Conservation (phyloP, 2,797 vertebrate genomes). For the Morus bassanus region DNA sequence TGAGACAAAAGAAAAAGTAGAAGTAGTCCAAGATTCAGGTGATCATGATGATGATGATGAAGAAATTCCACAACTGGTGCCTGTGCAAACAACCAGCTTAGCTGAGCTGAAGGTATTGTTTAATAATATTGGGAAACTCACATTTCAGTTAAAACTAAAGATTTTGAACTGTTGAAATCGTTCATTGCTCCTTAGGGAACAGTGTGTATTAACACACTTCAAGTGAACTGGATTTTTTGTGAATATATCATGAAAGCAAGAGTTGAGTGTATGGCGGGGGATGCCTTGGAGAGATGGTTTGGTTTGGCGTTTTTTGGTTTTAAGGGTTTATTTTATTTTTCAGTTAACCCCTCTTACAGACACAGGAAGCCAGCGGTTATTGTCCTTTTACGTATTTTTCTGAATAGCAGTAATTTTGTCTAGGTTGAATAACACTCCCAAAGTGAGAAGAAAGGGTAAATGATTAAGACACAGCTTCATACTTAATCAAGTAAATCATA, state of each 20-base stretch:
- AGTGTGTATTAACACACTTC: background rate
- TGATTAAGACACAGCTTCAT: background rate
- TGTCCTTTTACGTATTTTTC: background rate
- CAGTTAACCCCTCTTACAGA: background rate
- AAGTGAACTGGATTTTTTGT: background rate
- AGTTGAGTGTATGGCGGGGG: background rate
- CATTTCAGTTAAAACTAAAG: background rate
- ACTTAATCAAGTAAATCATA: background rate
- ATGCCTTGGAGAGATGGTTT: background rate
- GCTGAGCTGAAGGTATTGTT: constrained; percentile 45
- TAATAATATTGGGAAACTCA: background rate
- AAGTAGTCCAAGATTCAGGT: background rate
- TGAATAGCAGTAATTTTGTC: background rate
- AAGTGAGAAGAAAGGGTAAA: background rate
- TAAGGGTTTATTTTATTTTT: accelerated
- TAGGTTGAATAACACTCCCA: background rate
- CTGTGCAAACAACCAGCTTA: constrained; percentile 10
- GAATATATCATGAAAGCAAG: background rate
- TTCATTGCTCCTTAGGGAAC: background rate
- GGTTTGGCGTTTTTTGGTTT: background rate
- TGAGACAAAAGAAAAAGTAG: background rate
- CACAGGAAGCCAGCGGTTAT: background rate
- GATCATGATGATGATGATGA: constrained; percentile 39
- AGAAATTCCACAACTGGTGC: constrained; percentile 75
- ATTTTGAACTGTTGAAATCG: background rate